phyloP scores from a whole-genome alignment of 2,888 invertebrate genomes.

The Hemicrepidius hirtus region DNA sequence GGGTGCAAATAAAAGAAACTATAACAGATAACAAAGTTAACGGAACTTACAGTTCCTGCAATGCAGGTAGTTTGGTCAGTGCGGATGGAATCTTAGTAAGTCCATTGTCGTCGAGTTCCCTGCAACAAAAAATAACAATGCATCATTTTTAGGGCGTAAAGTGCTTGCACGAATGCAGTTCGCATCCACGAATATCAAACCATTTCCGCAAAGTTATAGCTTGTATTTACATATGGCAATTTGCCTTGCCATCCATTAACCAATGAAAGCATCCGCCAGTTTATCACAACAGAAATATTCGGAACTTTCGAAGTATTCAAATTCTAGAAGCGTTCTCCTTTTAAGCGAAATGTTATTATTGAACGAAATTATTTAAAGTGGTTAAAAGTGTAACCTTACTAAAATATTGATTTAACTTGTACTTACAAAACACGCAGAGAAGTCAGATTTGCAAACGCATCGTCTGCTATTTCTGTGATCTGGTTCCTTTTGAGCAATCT shows the following conservation, averaged over 20 bases:
- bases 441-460: conserved; percentile 86
- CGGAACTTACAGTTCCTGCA: conserved; percentile 90
- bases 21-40: conserved; percentile 36
- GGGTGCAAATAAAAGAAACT: conserved; percentile 24
- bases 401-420: conserved; percentile 54
- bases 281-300: conserved; percentile 43
- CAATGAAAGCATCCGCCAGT: conserved; percentile 38
- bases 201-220: conserved; percentile 38
- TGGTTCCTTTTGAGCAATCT: conserved; percentile 92
- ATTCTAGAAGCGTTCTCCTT: conserved; percentile 14
- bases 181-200: conserved; percentile 15
- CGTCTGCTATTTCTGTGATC: conserved; percentile 84
- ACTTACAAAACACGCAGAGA: conserved; percentile 92
- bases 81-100: conserved; percentile 85
- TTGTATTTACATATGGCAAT: conserved; percentile 50
- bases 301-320: conserved; percentile 32
- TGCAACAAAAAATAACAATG: conserved; percentile 70
- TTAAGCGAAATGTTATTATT: conserved; percentile 41
- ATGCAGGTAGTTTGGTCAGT: conserved; percentile 81
- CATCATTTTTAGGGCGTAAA: conserved; percentile 24
- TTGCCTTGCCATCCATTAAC: conserved; percentile 47
- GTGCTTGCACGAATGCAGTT: conserved; percentile 33
- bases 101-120: conserved; percentile 85
- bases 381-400: conserved; percentile 25
- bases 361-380: conserved; percentile 32